Percentiles rank a stretch among this genome's conserved stretches.
phyloP scores from a whole-genome alignment of 2,113 vertebrate species.

The Isurus oxyrinchus region DNA sequence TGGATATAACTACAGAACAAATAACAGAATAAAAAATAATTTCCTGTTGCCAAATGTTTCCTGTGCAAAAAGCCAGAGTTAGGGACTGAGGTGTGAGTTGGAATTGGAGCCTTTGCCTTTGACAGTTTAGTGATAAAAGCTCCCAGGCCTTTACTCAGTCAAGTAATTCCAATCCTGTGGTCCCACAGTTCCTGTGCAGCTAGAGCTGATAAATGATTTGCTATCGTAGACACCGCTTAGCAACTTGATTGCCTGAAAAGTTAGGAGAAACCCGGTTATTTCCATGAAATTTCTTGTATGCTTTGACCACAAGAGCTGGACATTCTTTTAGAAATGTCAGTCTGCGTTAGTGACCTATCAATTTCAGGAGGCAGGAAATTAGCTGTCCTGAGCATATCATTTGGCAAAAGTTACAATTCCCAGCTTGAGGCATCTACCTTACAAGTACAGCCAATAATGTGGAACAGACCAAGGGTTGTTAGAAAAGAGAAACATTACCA shows the following conservation, averaged over 20 bases:
- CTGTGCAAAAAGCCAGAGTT: neutral
- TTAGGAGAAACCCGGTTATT: neutral
- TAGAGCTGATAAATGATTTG: neutral
- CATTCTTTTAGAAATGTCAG: neutral
- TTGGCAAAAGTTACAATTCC: neutral
- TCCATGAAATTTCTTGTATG: neutral
- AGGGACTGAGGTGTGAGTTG: neutral
- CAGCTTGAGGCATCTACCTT: neutral
- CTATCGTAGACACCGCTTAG: neutral
- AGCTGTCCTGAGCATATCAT: neutral
- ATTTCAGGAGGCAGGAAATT: neutral
- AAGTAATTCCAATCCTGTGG: neutral
- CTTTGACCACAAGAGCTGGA: neutral
- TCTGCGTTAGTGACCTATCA: neutral
- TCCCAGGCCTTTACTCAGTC: neutral
- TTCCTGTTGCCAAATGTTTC: slow-evolving; percentile 19
- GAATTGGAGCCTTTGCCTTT: neutral
- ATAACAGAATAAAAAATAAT: neutral
- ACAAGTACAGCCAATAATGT: neutral
- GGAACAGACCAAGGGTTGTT: neutral
- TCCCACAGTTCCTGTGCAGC: slow-evolving; percentile 7
- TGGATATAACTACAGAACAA: neutral
- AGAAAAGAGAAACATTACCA: neutral
- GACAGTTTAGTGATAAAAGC: neutral
- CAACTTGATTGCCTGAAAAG: neutral